phyloP scores from a whole-genome alignment of 2,888 invertebrate species.

The Linnaemya vulpina region DNA sequence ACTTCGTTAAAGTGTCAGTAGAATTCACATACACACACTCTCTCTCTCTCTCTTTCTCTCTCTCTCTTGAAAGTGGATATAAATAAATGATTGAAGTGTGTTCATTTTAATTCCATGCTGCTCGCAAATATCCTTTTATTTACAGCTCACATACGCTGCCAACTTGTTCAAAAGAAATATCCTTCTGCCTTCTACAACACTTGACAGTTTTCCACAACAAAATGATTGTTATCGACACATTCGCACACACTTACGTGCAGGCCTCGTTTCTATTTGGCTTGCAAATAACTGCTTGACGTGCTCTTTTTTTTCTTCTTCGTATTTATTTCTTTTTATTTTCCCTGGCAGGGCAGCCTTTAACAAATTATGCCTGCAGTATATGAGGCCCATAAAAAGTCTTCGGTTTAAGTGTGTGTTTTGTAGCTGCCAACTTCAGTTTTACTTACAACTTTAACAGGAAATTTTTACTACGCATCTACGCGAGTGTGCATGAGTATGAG shows the following conservation, averaged over 20 bases:
- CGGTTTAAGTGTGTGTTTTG: constrained; percentile 50
- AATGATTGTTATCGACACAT: constrained; percentile 27
- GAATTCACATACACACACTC: not conserved
- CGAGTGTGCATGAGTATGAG: not conserved
- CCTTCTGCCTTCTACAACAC: not conserved
- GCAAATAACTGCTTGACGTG: constrained; percentile 28
- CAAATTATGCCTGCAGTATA: constrained; percentile 66
- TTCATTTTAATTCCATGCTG: constrained; percentile 13
- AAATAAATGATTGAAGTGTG: constrained; percentile 33
- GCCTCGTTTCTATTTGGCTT: not conserved
- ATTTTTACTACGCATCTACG: not conserved
- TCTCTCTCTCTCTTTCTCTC: too few species aligned
- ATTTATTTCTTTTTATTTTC: constrained; percentile 4
- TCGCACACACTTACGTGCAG: constrained; percentile 2
- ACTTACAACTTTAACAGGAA: constrained; percentile 41
- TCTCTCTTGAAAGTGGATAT: constrained; percentile 1
- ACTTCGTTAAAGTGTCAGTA: not conserved
- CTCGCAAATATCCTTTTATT: constrained; percentile 38
- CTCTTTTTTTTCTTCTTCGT: constrained; percentile 8
- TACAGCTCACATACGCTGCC: not conserved
- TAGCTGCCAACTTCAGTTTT: constrained; percentile 39
- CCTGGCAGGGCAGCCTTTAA: constrained; percentile 43
- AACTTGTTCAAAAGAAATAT: not conserved
- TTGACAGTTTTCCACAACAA: not conserved
- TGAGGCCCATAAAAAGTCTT: constrained; percentile 46